Evolutionary conservation across 2,888 invertebrate genomes (phyloP).

Genomic region (Epirrhoe alternata): DNA sequence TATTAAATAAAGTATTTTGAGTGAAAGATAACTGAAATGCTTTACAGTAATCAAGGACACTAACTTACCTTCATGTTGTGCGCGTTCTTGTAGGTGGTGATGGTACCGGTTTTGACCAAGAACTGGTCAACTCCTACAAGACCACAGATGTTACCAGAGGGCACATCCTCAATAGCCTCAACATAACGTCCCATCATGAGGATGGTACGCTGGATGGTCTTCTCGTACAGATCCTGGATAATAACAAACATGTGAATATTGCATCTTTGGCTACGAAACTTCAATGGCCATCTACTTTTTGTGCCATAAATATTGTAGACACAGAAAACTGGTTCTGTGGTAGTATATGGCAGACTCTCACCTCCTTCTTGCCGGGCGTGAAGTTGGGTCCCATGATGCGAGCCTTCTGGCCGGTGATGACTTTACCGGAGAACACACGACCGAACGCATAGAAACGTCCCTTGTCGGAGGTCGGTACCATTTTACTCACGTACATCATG

Average conservation of each 20-base stretch:
- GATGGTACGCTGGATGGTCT: constrained; percentile 99
- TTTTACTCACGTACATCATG: constrained; percentile 99
- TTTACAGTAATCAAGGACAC: neutral
- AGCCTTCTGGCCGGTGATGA: constrained; percentile 95
- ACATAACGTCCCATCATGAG: constrained; percentile 99
- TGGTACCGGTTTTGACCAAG: constrained; percentile 99
- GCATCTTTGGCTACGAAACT: too few species aligned
- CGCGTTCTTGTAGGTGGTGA: constrained; percentile 99
- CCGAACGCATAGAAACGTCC: constrained; percentile 99
- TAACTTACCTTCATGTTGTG: constrained; percentile 95
- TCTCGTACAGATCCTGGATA: constrained; percentile 95
- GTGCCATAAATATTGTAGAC: too few species aligned
- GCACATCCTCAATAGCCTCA: constrained; percentile 99
- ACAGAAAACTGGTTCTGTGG: neutral
- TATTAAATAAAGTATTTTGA: too few species aligned
- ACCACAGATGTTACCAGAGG: constrained; percentile 99
- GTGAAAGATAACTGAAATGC: neutral
- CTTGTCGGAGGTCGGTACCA: constrained; percentile 99
- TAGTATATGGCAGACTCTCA: constrained; percentile 35
- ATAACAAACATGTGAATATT: neutral
- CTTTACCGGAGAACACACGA: constrained; percentile 99
- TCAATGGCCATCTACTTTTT: too few species aligned
- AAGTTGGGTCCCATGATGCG: constrained; percentile 99
- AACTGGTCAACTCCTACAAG: constrained; percentile 99
- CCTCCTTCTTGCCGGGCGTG: constrained; percentile 98